Evolutionary conservation across 2,113 vertebrate genomes (phyloP).

Genomic region (Cottus gobio): DNA sequence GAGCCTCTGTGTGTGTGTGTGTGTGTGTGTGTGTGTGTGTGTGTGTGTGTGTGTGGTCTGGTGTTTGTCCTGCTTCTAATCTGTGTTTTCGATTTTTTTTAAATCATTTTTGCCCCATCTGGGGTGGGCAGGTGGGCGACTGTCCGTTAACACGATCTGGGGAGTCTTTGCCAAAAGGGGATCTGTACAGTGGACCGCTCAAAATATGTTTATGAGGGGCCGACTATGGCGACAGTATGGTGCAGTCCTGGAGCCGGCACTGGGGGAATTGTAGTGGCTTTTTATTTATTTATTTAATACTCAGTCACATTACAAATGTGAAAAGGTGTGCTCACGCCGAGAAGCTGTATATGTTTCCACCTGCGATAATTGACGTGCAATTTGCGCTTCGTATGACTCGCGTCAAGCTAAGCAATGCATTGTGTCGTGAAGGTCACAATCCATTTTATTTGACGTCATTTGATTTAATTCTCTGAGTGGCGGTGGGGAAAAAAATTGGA

Average conservation of each 20-base stretch:
- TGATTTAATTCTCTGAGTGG: background rate
- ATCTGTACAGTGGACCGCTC: constrained; percentile 75
- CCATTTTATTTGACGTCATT: background rate
- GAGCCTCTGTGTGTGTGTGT: constrained; percentile 14
- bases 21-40: constrained; percentile 30
- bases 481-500: background rate
- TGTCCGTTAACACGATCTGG: constrained; percentile 73
- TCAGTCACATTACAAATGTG: constrained; percentile 39
- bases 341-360: constrained; percentile 36
- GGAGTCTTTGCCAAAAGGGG: constrained; percentile 74
- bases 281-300: constrained; percentile 65
- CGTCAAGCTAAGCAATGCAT: background rate
- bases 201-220: constrained; percentile 77
- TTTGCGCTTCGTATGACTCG: constrained; percentile 16
- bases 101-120: constrained; percentile 81
- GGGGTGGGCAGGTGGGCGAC: constrained; percentile 79
- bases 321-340: constrained; percentile 34
- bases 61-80: constrained; percentile 76
- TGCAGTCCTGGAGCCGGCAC: constrained; percentile 59
- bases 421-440: background rate
- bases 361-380: constrained; percentile 30
- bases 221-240: constrained; percentile 75
- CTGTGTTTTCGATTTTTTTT: constrained; percentile 77
- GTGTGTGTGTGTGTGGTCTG: constrained; percentile 37
- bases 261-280: constrained; percentile 47